Base-by-base conservation (phyloP, 2,888 invertebrate species). In the Lampropteryx suffumata region DNA sequence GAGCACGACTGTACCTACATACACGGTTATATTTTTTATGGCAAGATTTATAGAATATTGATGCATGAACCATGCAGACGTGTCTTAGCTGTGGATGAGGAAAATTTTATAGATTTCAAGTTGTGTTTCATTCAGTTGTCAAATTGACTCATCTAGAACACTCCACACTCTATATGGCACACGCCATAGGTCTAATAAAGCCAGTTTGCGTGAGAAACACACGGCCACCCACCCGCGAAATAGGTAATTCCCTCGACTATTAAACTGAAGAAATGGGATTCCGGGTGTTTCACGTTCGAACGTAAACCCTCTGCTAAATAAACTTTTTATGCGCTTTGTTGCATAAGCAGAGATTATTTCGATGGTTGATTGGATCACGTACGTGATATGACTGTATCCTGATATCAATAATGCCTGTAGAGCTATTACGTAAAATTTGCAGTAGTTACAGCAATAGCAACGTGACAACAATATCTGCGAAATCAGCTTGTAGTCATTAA, bases 211-310 rank as follows among this genome's bases (percentile, higher is more conserved):
- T 69, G 67, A 70, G 65, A 72, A 71, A 76, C 67, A 64, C 62
- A 47, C 55, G 59, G 50, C 62, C 65, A 70, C 61, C 70, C 59
- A 57, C 62, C 67, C 76, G 73, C 70, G 75, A 77, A 82, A 84
- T 76, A 74, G 73, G 76, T 79, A 74, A 80, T 82, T 79, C 71
- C 71, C 59, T 61, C 61, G 54, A 58, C 73, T 68, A 76, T 79
- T 71, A 75, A 42, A 68, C 53, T 55, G 52, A 52, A 61, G 67
- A 57, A 73, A 69, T 14, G 11, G 48, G 41, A 27, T 34, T 29
- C 57, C 57, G 59, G 51, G 50, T 14, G 57, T 50, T 65, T 64
- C 71, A 72, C 71, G 68, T 72, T 46, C 52, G 53, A 52, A 60
- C 65, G 64, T 74, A 69, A 75, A 76, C 62, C 61, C 59, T 59